Base-by-base conservation (phyloP, 2,888 invertebrate species). In the Slavum lentiscoides region DNA sequence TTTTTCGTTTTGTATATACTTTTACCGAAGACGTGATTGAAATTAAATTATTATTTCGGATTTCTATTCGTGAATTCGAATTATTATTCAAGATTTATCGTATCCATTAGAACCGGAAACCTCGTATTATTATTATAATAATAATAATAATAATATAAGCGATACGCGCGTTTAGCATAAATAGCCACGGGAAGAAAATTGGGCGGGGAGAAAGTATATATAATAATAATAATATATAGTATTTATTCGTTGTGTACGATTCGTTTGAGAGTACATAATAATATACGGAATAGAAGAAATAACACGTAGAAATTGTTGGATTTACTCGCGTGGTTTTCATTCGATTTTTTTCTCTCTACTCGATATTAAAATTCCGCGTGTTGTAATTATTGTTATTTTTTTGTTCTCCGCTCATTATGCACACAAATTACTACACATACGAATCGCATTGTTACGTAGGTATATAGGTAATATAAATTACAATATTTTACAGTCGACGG, bases 31-130 rank as follows among this genome's bases (percentile, higher is more conserved):
- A 15, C 21, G 53, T 37, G 64, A 74, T 74, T 17, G 21, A 74
- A 74, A 55, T 21, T 30, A 17, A 74, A 43, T 37, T 66, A 21
- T 55, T 66, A 66, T 74, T 66, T 66, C 21, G 55, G 55, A 74
- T 74, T 74, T 74, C 74, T 66, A 66, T 3, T 49, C 49, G 49
- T 49, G 19, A 74, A 74, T 55, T 55, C 21, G 39, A 74, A 74
- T 58, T 13, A 59, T 74, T 74, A 55, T 74, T 74, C 55, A 66
- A 55, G 55, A 66, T 58, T 64, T 74, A 64, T 64, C 15, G 30
- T 30, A 23, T 53, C 68, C 68, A 39, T 17, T 64, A 55, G n/a
- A 66, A 74, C 74, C 66, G 66, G 74, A 74, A 74, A 74, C 55
- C 37, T 13, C 13, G 30, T 11, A 5, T 30, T 30, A 30, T 30